These are phyloP conservation scores for Sebastes steindachneri DNA, from an alignment of 2,797 vertebrate genomes.

Conservation along the genomic window DNA sequence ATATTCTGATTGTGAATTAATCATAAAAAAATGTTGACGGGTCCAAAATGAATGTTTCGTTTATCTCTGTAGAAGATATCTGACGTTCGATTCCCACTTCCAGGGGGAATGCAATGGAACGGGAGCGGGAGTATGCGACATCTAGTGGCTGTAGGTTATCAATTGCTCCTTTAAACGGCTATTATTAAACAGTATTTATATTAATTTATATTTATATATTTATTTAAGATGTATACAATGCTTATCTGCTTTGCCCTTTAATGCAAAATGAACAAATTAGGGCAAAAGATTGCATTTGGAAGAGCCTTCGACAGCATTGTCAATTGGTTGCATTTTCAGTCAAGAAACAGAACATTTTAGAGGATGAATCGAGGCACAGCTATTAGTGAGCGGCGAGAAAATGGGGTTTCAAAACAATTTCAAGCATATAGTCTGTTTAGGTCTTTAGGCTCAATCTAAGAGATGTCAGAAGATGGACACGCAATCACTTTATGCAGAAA, in stretches of 20 bases:
- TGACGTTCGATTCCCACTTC: too few relatives aligned
- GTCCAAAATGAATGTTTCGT: too few relatives aligned
- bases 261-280: not conserved
- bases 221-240: not conserved
- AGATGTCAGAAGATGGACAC: not conserved
- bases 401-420: constrained; percentile 2
- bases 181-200: not conserved
- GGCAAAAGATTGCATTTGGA: not conserved
- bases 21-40: too few relatives aligned
- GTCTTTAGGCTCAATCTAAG: not conserved
- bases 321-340: not conserved
- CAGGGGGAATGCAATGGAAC: too few relatives aligned
- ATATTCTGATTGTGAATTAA: too few relatives aligned
- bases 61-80: too few relatives aligned
- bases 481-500: not conserved
- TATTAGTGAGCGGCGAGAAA: not conserved
- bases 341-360: not conserved
- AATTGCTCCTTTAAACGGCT: not conserved
- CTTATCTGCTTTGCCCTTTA: not conserved
- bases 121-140: too few relatives aligned
- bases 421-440: not conserved
- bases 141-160: not conserved
- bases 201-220: too few relatives aligned
- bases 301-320: not conserved
- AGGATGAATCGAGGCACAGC: not conserved